Conservation (phyloP, 2,888 invertebrate species). For the Acanthosepion esculentum region DNA sequence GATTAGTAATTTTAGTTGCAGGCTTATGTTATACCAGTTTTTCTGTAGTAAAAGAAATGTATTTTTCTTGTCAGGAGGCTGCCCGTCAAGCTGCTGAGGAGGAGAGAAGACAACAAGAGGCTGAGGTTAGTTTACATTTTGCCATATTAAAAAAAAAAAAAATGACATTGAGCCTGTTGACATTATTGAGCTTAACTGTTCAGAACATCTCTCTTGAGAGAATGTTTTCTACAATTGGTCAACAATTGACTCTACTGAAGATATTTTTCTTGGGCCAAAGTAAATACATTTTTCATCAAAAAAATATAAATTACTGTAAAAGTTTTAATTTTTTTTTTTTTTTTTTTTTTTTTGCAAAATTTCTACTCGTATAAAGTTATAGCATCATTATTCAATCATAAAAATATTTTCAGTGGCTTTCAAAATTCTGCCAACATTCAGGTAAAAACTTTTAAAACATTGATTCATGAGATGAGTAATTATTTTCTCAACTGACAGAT, state of each 20-base stretch:
- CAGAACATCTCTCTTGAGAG: too few relatives aligned
- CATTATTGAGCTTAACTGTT: too few relatives aligned
- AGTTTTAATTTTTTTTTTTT: not conserved
- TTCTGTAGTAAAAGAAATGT: not conserved
- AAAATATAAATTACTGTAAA: not conserved
- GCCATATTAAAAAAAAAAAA: not conserved
- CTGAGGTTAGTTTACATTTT: slow-evolving; percentile 24
- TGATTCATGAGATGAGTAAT: too few relatives aligned
- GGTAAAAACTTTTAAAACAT: not conserved
- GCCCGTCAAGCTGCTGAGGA: slow-evolving; percentile 37
- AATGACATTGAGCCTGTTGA: too few relatives aligned
- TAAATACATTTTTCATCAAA: not conserved
- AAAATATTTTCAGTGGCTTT: not conserved
- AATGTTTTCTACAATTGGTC: too few relatives aligned
- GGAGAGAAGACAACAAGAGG: slow-evolving; percentile 37
- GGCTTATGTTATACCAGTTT: not conserved
- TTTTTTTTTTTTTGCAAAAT: not conserved
- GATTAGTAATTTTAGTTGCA: not conserved
- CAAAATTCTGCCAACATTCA: not conserved
- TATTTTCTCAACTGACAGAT: too few relatives aligned
- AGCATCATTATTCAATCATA: not conserved
- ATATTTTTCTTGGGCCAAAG: not conserved
- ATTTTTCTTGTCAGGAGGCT: slow-evolving; percentile 13
- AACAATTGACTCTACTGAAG: too few relatives aligned
- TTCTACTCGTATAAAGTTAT: not conserved